Base-by-base conservation (phyloP, 2,888 invertebrate species). In the Habroteleia sp. region DNA sequence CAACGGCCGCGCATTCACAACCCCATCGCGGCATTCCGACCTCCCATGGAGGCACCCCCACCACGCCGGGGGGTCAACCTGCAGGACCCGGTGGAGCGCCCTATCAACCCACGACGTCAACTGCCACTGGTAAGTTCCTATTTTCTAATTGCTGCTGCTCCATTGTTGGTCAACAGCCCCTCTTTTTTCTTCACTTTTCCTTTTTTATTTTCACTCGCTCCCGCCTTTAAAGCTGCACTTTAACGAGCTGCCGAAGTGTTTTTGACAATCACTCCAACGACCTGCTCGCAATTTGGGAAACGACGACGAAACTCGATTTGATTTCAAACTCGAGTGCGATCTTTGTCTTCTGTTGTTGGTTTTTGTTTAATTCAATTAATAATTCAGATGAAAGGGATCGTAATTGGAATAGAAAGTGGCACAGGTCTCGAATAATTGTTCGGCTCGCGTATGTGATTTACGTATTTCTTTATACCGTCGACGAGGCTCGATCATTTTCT, bases 1-100 rank as follows among this genome's bases (percentile, higher is more conserved):
- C 94, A 78, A 93, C 94, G 17, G 94, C 94, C 31, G 95, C 94
- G 11, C 95, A 94, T 82, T 93, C 95, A 79, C 95, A 95, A 85
- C 94, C 94, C 80, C 90, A 87, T 82, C 87, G 88, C 52, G 88
- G 87, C 39, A 87, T 88, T 66, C 84, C 88, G 65, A 85, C 85
- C 77, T 86, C 87, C 76, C 87, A 87, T 80, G 91, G 77, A 87
- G 91, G 79, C 90, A 92, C 87, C 92, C 94, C 79, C 94, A 94
- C 89, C 87, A 92, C 80, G 88, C 92, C 80, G 90, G 93, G 85
- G 90, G 90, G 82, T 82, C 90, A 82, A 89, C 91, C 82, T 90
- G 93, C 79, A 90, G 88, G 87, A 82, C 89, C 88, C 74, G 86
- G 85, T 69, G 87, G 85, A 68, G 85, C 87, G 78, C 89, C 85